phyloP scores from a whole-genome alignment of 2,113 vertebrate genomes.

The Forbesichthys papilliferus region DNA sequence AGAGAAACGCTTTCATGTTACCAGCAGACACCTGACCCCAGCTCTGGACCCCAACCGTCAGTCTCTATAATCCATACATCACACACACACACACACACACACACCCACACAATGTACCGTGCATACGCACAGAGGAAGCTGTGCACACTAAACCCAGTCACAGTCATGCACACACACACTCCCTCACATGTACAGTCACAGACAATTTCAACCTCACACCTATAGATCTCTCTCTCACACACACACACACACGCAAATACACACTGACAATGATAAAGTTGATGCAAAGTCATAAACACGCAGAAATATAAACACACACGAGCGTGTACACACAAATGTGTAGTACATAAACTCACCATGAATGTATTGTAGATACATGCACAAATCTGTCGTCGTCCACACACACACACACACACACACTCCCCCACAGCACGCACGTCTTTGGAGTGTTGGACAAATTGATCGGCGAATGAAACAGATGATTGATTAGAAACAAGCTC shows the following conservation, averaged over 20 bases:
- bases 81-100: slow-evolving; percentile 23
- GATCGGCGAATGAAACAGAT: slow-evolving; percentile 8
- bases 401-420: slow-evolving; percentile 12
- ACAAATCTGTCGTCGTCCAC: not conserved
- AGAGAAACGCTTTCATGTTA: slow-evolving; percentile 73
- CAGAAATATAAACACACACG: slow-evolving; percentile 24
- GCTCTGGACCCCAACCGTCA: slow-evolving; percentile 62
- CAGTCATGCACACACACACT: not conserved
- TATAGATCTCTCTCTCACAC: not conserved
- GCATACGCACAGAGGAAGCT: slow-evolving; percentile 6
- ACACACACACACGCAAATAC: slow-evolving; percentile 1
- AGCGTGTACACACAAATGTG: not conserved
- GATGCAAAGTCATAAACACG: slow-evolving; percentile 13
- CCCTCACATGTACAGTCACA: not conserved
- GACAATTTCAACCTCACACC: not conserved
- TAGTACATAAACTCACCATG: not conserved
- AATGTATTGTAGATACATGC: slow-evolving; percentile 1
- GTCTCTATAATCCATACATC: slow-evolving; percentile 68
- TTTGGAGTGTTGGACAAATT: slow-evolving; percentile 21
- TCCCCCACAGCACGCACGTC: slow-evolving; percentile 8
- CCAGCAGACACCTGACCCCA: slow-evolving; percentile 72
- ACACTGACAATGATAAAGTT: not conserved
- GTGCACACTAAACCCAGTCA: not conserved
- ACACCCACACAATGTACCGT: slow-evolving; percentile 13
- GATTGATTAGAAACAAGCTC: slow-evolving; percentile 1